phyloP scores from a whole-genome alignment of 53 echinoderm and acorn worm genomes.

The Temnopleurus reevesii region DNA sequence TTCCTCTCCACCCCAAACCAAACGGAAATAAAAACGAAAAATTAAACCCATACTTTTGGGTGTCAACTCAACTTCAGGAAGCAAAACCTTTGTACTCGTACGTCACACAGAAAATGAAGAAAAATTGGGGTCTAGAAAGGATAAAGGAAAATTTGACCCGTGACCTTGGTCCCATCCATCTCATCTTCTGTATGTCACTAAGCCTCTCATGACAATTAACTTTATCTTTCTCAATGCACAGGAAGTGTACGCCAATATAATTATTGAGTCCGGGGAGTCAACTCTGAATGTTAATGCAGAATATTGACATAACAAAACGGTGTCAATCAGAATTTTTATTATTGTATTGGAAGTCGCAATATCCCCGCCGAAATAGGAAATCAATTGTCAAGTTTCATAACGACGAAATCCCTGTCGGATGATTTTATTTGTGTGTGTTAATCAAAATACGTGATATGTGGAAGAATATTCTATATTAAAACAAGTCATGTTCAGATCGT shows the following conservation, averaged over 20 bases:
- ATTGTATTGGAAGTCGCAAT: slow-evolving; percentile 22
- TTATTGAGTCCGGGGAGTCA: neutral
- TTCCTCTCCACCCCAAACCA: too few relatives aligned
- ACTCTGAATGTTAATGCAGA: slow-evolving; percentile 1
- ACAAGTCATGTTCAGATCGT: neutral
- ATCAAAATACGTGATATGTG: neutral
- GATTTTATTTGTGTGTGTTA: neutral
- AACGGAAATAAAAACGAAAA: too few relatives aligned
- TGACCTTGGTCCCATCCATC: slow-evolving; percentile 39
- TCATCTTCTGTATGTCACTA: neutral
- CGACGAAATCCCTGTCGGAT: neutral
- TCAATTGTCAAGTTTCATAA: neutral
- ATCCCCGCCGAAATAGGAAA: neutral
- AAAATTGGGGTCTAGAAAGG: neutral
- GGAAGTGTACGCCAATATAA: slow-evolving; percentile 21
- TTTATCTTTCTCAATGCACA: slow-evolving; percentile 11
- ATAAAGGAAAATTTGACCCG: slow-evolving; percentile 3
- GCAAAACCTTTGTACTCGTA: slow-evolving; percentile 31
- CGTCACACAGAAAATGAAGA: neutral
- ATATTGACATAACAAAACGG: slow-evolving; percentile 52
- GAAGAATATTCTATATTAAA: neutral
- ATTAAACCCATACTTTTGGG: too few relatives aligned
- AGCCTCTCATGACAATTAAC: slow-evolving; percentile 19
- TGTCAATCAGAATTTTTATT: slow-evolving; percentile 31
- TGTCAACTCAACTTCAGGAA: too few relatives aligned